Evolutionary conservation across 2,888 invertebrate genomes (phyloP).

Genomic region (Trissoscelio sp.): DNA sequence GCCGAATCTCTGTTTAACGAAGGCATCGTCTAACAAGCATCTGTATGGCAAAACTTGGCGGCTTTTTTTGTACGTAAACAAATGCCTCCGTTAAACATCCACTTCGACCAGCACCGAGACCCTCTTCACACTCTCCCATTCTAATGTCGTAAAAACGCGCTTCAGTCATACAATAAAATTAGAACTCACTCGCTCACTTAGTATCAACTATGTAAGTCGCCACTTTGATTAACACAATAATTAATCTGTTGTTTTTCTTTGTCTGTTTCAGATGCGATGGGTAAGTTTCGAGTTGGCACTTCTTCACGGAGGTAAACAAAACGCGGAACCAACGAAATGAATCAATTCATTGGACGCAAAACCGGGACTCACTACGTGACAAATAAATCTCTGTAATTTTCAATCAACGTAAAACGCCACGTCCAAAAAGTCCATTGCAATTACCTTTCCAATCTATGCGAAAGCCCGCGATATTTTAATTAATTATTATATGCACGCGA

Average conservation of each 20-base stretch:
- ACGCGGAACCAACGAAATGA: slow-evolving; percentile 8
- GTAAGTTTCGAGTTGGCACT: slow-evolving; percentile 86
- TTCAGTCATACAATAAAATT: slow-evolving; percentile 31
- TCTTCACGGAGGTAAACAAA: slow-evolving; percentile 4
- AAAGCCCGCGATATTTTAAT: slow-evolving; percentile 44
- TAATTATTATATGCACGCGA: slow-evolving; percentile 42
- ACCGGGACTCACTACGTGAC: background rate
- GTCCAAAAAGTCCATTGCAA: slow-evolving; percentile 25
- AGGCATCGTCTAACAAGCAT: slow-evolving; percentile 69
- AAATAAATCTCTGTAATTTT: slow-evolving; percentile 45
- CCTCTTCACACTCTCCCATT: slow-evolving; percentile 28
- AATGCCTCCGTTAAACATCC: slow-evolving; percentile 64
- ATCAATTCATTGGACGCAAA: slow-evolving; percentile 4
- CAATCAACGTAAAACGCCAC: slow-evolving; percentile 24
- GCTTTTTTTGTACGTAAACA: slow-evolving; percentile 66
- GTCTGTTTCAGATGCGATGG: slow-evolving; percentile 92
- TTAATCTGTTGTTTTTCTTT: slow-evolving; percentile 68
- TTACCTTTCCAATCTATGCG: slow-evolving; percentile 15
- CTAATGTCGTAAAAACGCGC: slow-evolving; percentile 42
- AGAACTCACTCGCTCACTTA: slow-evolving; percentile 15
- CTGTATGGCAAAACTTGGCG: slow-evolving; percentile 67
- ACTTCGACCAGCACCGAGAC: slow-evolving; percentile 41
- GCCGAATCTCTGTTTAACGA: slow-evolving; percentile 69
- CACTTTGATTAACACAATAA: slow-evolving; percentile 35
- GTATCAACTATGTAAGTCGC: no score